Evolutionary conservation across 2,113 vertebrate species (phyloP), one percentile per base, ranked within the genome.

Genomic region (Sylvietta virens): DNA sequence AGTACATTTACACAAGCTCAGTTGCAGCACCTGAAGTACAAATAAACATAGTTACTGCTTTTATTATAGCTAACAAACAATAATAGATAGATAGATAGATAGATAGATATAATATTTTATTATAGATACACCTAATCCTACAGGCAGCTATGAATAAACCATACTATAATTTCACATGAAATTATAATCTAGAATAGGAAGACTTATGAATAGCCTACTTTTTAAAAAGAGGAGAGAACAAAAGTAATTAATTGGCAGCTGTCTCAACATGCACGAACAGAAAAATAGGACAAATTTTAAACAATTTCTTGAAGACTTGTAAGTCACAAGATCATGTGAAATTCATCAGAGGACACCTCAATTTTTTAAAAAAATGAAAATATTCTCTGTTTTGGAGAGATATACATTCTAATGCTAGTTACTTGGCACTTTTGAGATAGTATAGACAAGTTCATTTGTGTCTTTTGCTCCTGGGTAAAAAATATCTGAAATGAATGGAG

Each of bases 391-490:
- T 78, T 86, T 33, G 4, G 8, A 76, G 11, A 48, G 2, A 57
- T 50, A 54, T 39, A 28, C 4, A 44, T 31, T 18, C 4, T n/a
- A 65, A 6, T 8, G 44, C 8, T 23, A 28, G 16, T 48, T 81
- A 47, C 30, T 1, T 65, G 7, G 31, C 14, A 8, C 24, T 57
- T 91, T 50, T 20, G 4, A 48, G 10, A 65, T 16, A 58, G 48
- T 13, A 12, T 18, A 26, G 21, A 35, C 5, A 39, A 35, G 7
- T 33, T 18, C 0, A 1, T 44, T 62, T 81, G 7, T 39, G 15
- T 7, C 9, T 76, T 57, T 82, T 90, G 18, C 6, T 71, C 12
- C 27, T 56, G 22, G 11, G 18, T 35, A 27, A 33, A 28, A 69
- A 84, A 2, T 48, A 51, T 35, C 33, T 73, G 51, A 31, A 57